phyloP scores from a whole-genome alignment of 2,888 invertebrate species.

The Bellardia bayeri region DNA sequence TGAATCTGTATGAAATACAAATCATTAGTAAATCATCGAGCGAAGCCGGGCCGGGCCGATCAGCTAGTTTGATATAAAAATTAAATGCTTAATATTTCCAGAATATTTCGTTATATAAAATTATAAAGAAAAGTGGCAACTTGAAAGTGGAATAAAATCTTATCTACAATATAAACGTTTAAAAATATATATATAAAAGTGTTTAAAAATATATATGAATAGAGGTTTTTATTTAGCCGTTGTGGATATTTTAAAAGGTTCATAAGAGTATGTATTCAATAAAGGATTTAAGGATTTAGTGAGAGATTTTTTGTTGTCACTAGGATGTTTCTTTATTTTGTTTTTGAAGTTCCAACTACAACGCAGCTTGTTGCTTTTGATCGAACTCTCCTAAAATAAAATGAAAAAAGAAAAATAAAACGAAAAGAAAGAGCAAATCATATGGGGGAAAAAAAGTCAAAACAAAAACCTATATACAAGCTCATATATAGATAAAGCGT shows the following conservation, averaged over 20 bases:
- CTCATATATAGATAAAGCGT: constrained; percentile 4
- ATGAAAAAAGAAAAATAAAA: constrained; percentile 26
- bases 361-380: constrained; percentile 56
- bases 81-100: not conserved
- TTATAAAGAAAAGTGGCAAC: not conserved
- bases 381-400: constrained; percentile 11
- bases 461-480: not conserved
- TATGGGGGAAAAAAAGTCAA: constrained; percentile 16
- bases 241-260: not conserved
- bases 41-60: too few relatives aligned
- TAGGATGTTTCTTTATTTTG: constrained; percentile 29
- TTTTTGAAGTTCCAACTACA: constrained; percentile 46
- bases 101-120: too few relatives aligned
- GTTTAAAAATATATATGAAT: not conserved
- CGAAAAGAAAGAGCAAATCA: constrained; percentile 10
- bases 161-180: not conserved
- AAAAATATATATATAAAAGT: constrained; percentile 6
- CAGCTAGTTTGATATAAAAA: too few relatives aligned
- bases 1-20: too few relatives aligned
- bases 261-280: constrained; percentile 75
- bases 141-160: not conserved
- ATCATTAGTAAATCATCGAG: too few relatives aligned
- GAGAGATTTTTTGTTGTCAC: constrained; percentile 69
- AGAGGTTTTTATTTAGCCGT: not conserved
- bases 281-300: constrained; percentile 81